Percentiles rank a stretch among this genome's conserved stretches.
Conservation (phyloP, 2,888 invertebrate species). For the Serripes groenlandicus region DNA sequence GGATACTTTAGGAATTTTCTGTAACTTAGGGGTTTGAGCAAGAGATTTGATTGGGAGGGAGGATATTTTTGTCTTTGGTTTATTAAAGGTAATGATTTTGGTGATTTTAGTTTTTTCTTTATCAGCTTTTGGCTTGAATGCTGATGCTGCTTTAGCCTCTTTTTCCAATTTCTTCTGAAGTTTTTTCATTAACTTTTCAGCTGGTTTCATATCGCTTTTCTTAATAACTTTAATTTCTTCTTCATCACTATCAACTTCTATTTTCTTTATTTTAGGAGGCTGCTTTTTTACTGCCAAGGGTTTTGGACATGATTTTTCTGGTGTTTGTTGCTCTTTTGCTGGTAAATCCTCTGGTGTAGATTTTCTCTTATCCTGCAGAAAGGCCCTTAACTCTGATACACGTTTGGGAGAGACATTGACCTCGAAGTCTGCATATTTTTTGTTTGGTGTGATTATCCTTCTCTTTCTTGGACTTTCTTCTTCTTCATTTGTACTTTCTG, state of each 20-base stretch:
- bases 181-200: conserved; percentile 59
- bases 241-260: not conserved
- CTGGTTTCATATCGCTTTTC: conserved; percentile 62
- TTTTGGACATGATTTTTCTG: conserved; percentile 14
- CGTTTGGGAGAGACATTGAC: conserved; percentile 42
- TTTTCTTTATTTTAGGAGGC: not conserved
- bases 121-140: conserved; percentile 44
- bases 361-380: conserved; percentile 58
- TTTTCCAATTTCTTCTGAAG: conserved; percentile 60
- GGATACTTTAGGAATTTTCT: not conserved
- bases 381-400: conserved; percentile 55
- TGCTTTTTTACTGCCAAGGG: conserved; percentile 21
- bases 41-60: conserved; percentile 16
- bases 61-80: conserved; percentile 40
- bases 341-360: not conserved
- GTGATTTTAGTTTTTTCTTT: conserved; percentile 60
- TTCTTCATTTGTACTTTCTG: conserved; percentile 16
- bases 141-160: conserved; percentile 57
- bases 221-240: conserved; percentile 44
- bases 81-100: conserved; percentile 58
- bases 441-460: conserved; percentile 61
- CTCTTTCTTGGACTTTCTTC: conserved; percentile 48
- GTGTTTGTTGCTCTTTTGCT: not conserved
- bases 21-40: conserved; percentile 16
- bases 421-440: conserved; percentile 62